Evolutionary conservation across 2,888 invertebrate genomes (phyloP).

Genomic region (Eupithecia inturbata): DNA sequence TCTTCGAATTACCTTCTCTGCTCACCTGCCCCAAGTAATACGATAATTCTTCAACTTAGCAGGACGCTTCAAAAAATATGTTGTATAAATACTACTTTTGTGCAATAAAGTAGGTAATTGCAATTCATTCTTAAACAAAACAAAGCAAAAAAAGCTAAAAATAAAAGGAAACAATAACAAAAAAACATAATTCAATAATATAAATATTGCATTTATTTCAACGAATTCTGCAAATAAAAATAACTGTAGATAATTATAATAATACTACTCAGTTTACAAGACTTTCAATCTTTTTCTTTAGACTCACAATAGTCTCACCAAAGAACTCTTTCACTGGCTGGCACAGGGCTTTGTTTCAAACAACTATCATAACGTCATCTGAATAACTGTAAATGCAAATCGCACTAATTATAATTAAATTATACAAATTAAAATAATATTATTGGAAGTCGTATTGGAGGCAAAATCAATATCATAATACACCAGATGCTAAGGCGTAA

Average conservation of each 20-base stretch:
- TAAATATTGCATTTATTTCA: constrained; percentile 85
- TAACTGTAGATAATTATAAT: constrained; percentile 83
- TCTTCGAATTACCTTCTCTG: constrained; percentile 55
- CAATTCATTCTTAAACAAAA: constrained; percentile 52
- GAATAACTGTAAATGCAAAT: constrained; percentile 82
- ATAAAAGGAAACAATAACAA: constrained; percentile 72
- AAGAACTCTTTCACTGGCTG: constrained; percentile 75
- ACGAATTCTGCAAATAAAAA: constrained; percentile 83
- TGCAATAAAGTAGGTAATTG: constrained; percentile 44
- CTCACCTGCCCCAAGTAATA: constrained; percentile 66
- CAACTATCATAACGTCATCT: constrained; percentile 74
- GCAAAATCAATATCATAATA: constrained; percentile 72
- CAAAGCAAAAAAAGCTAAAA: constrained; percentile 57
- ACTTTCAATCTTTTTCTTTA: constrained; percentile 71
- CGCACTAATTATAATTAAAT: constrained; percentile 80
- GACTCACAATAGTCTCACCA: constrained; percentile 61
- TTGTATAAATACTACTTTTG: constrained; percentile 49
- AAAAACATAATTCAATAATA: constrained; percentile 83
- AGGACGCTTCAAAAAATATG: constrained; percentile 56
- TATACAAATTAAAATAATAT: constrained; percentile 80
- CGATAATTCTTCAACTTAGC: constrained; percentile 57
- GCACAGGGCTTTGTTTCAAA: constrained; percentile 77
- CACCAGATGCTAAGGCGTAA: constrained; percentile 61
- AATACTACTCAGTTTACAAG: constrained; percentile 83
- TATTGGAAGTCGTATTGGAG: constrained; percentile 81